These are phyloP conservation scores for Cervus canadensis DNA, from an alignment of 2,113 vertebrate species.

Conservation along the genomic window DNA sequence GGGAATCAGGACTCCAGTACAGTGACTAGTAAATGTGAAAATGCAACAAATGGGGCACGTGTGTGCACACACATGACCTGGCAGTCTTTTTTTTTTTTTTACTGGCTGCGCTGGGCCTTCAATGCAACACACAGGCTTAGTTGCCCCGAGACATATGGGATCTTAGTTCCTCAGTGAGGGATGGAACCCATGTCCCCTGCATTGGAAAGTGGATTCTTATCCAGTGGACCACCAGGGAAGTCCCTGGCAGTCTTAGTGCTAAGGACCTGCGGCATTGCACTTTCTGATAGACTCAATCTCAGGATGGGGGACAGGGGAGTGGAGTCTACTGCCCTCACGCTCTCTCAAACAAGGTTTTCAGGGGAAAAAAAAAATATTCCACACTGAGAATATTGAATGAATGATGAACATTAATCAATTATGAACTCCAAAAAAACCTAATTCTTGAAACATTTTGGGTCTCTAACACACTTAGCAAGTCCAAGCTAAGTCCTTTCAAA, in stretches of 20 bases:
- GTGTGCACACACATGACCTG: neutral
- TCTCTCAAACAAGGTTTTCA: neutral
- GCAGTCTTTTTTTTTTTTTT: neutral
- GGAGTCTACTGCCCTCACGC: neutral
- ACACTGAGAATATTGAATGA: neutral
- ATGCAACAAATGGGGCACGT: neutral
- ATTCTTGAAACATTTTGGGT: slow-evolving; percentile 1
- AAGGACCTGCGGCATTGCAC: neutral
- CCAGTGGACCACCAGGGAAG: neutral
- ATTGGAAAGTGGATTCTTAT: neutral
- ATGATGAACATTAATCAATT: neutral
- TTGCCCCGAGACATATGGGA: neutral
- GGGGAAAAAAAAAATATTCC: neutral
- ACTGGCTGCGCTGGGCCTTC: neutral
- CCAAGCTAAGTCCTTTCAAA: neutral
- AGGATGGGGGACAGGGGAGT: neutral
- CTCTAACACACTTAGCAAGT: neutral
- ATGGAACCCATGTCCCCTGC: neutral
- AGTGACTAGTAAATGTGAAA: neutral
- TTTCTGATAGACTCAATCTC: neutral
- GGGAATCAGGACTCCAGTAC: neutral
- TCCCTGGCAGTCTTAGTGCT: neutral
- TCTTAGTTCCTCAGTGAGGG: neutral
- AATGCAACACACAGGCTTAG: neutral
- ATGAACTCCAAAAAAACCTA: neutral